Conservation (phyloP, 2,888 invertebrate species). For the Arrhopalites spinosus region DNA sequence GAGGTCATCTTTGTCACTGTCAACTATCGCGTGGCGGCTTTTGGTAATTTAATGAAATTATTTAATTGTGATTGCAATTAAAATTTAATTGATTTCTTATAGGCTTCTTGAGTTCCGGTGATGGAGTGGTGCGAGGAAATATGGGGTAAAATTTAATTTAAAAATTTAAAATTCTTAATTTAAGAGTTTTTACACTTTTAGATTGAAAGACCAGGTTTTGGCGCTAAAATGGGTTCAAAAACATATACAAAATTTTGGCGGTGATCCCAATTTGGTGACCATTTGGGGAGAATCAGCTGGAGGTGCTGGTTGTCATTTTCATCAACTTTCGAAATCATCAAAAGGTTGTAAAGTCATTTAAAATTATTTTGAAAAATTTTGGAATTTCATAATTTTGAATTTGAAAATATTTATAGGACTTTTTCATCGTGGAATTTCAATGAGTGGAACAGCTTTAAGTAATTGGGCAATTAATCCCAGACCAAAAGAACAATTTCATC, state of each 20-base stretch:
- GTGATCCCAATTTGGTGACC: constrained; percentile 15
- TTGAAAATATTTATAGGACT: constrained; percentile 35
- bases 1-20: constrained; percentile 14
- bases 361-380: neutral
- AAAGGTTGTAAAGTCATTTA: constrained; percentile 6
- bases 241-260: no score
- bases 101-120: no score
- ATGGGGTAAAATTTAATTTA: no score
- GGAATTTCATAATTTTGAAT: neutral
- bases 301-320: constrained; percentile 12
- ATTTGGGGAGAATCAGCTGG: constrained; percentile 26
- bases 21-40: constrained; percentile 18
- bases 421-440: constrained; percentile 44
- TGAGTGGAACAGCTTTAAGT: constrained; percentile 45
- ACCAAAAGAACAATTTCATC: constrained; percentile 42
- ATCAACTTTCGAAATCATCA: constrained; percentile 6
- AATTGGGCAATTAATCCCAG: constrained; percentile 45
- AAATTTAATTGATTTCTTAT: no score
- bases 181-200: no score
- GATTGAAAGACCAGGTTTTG: constrained; percentile 16
- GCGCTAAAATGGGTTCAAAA: constrained; percentile 21
- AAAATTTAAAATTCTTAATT: no score
- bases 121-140: no score
- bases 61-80: no score
- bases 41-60: no score